These are phyloP conservation scores for Parnassius apollo DNA, from an alignment of 2,888 invertebrate genomes.

Conservation along the genomic window DNA sequence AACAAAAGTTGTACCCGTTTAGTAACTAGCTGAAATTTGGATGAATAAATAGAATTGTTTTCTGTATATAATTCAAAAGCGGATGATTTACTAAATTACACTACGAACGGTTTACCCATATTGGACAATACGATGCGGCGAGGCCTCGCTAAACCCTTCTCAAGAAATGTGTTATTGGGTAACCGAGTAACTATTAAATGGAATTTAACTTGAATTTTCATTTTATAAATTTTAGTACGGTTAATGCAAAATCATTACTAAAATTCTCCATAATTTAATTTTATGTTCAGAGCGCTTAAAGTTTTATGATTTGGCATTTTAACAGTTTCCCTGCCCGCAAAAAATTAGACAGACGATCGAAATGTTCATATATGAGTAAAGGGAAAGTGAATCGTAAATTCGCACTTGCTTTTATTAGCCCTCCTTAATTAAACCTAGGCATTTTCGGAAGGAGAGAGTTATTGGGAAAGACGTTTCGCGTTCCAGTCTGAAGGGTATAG, in stretches of 20 bases:
- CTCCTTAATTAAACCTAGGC: too few species aligned
- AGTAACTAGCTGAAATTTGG: slow-evolving; percentile 12
- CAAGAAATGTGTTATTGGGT: slow-evolving; percentile 28
- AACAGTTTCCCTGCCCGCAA: too few species aligned
- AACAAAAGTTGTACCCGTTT: slow-evolving; percentile 18
- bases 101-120: slow-evolving; percentile 27
- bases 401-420: too few species aligned
- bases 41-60: slow-evolving; percentile 20
- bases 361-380: too few species aligned
- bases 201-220: slow-evolving; percentile 19
- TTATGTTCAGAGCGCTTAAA: too few species aligned
- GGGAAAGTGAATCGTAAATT: too few species aligned
- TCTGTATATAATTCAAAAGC: slow-evolving; percentile 25
- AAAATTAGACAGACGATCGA: too few species aligned
- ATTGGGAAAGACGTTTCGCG: too few species aligned
- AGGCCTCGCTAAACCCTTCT: slow-evolving; percentile 24
- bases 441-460: too few species aligned
- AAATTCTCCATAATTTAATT: background rate
- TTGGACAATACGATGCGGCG: slow-evolving; percentile 26
- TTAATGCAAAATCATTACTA: slow-evolving; percentile 4
- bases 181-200: slow-evolving; percentile 24
- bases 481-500: too few species aligned
- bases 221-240: slow-evolving; percentile 3
- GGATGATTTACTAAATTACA: slow-evolving; percentile 28
- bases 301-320: too few species aligned